Evolutionary conservation across 1,140 invertebrate species (phyloP), one percentile per base, ranked within the genome.

Genomic region (Calycopis cecrops): DNA sequence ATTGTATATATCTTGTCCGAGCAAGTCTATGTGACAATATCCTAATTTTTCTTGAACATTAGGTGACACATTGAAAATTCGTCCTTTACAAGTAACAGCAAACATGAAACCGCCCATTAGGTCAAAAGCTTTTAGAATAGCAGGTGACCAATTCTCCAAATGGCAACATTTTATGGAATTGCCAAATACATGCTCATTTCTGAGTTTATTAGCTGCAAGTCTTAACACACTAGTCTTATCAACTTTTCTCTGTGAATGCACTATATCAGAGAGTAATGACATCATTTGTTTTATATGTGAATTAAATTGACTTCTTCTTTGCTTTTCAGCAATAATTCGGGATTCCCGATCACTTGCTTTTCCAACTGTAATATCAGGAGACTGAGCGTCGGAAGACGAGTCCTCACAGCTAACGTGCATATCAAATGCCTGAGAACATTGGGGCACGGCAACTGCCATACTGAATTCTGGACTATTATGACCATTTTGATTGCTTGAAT

Each of bases 211-310:
- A 49, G 95, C 92, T 47, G 95, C 92, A 52, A 98, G 91, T 56
- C 97, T 90, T 10, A 99, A 87, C 11, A 97, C 93, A 35, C 95
- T 96, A 9, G 96, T 97, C 83, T 98, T 98, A 86, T 98, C 96
- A 69, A 97, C 90, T 69, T 93, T 92, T 66, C 95, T 93, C 9
- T 93, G 90, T 60, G 95, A 95, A 75, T 92, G 92, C 28, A 94
- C 91, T 40, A 96, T 93, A 76, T 95, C 92, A 4, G 96, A 95
- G 34, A 98, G 92, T 64, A 98, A 89, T 17, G 90, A 88, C 28
- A 94, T 93, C 73, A 98, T 90, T 76, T 95, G 93, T 21, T 90
- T 90, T 62, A 98, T 97, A 75, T 93, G 95, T 8, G 91, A 91
- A 85, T 98, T 98, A 58, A 98, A 91, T 75, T 96, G 96, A 77